These are phyloP conservation scores for Nasonovia ribisnigri DNA, from an alignment of 2,888 invertebrate genomes.

Conservation along the genomic window DNA sequence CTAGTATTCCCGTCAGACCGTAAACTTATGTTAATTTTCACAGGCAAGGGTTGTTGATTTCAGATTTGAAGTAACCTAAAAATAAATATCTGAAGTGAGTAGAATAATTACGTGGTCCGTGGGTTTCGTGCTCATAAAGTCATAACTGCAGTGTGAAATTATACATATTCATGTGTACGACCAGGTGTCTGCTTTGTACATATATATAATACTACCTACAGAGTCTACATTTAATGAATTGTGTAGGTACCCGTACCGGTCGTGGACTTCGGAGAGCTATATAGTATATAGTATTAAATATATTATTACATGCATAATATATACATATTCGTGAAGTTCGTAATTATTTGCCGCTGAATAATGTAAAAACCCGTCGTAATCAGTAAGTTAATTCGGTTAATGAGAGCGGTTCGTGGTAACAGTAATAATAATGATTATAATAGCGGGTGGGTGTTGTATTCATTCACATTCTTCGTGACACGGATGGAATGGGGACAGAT, in stretches of 20 bases:
- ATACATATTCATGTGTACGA: conserved; percentile 9
- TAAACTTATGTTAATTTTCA: background rate
- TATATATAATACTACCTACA: background rate
- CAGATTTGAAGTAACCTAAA: conserved; percentile 19
- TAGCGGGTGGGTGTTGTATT: background rate
- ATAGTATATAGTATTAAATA: background rate
- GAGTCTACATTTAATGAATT: background rate
- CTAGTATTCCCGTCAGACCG: background rate
- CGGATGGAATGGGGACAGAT: background rate
- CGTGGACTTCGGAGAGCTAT: background rate
- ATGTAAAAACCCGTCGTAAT: background rate
- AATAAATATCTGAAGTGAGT: background rate
- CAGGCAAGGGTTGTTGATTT: background rate
- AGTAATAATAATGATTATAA: background rate
- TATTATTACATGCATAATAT: background rate
- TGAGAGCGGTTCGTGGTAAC: background rate
- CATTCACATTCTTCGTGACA: background rate
- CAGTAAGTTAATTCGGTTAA: background rate
- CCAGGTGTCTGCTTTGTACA: background rate
- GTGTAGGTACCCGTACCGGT: background rate
- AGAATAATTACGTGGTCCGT: background rate
- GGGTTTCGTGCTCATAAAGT: background rate
- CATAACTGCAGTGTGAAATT: background rate
- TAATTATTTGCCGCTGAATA: background rate
- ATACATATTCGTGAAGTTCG: background rate